Evolutionary conservation across 2,797 vertebrate genomes (phyloP), one percentile per base, ranked within the genome.

Genomic region (Silurus aristotelis): DNA sequence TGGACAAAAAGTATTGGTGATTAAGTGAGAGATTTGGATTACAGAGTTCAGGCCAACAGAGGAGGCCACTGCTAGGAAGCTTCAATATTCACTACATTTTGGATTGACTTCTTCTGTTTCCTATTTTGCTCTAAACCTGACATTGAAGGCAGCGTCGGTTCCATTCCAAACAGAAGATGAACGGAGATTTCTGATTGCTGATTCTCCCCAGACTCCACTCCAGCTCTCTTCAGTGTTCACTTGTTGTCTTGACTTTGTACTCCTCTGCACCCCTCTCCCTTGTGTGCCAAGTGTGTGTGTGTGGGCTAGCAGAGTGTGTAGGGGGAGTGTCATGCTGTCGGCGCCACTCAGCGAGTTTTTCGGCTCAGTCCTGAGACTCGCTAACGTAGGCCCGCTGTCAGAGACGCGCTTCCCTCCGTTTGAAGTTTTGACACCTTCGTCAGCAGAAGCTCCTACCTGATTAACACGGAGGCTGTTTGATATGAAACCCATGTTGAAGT

Each of bases 381-480:
- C 38, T 61, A 20, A 60, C 38, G 48, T 56, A 82, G 72, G 80
- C 79, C 71, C 63, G 82, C 70, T 25, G 80, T 82, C 72, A 83
- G 52, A 83, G 43, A 63, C 93, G 91, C 90, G 92, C 92, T 91
- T 64, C 64, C 46, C 88, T 8, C 15, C 70, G 92, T 95, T 94
- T 94, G 94, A 94, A 94, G 93, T 94, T 91, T 90, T 94, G 94
- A 94, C 93, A 90, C 92, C 90, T 91, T 87, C 91, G 93, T 94
- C 93, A 93, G 92, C 91, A 94, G 93, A 92, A 93, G 90, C 91
- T 94, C 92, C 88, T 46, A 81, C 84, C 88, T 90, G 84, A 93
- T 94, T 95, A 94, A 90, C 75, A 80, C 91, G 84, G 92, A 77
- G 77, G 86, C 85, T 91, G 92, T 93, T 93, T 94, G 94, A 94